Conservation (phyloP, 2,113 vertebrate genomes). For the Gallinago undulata region DNA sequence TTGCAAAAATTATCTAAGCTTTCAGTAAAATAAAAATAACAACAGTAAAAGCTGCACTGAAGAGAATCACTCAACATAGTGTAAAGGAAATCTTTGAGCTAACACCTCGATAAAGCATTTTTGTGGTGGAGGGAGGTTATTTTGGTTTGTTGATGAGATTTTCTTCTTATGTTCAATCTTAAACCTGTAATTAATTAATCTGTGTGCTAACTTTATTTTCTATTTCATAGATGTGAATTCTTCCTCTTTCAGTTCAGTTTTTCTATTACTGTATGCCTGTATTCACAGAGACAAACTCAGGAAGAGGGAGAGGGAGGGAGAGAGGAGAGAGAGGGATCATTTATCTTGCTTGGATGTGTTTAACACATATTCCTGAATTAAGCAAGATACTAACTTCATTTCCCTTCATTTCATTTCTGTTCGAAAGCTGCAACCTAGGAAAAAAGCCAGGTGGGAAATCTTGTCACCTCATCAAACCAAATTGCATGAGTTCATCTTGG, state of each 20-base stretch:
- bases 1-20: neutral
- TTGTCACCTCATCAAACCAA: slow-evolving; percentile 10
- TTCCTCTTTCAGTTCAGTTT: neutral
- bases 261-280: slow-evolving; percentile 10
- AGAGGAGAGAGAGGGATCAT: neutral
- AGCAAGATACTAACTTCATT: slow-evolving; percentile 56
- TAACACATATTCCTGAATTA: slow-evolving; percentile 61
- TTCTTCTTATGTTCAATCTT: neutral
- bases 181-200: slow-evolving; percentile 26
- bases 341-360: slow-evolving; percentile 45
- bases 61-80: neutral
- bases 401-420: slow-evolving; percentile 33
- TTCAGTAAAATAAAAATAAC: slow-evolving; percentile 7
- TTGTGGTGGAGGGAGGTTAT: neutral
- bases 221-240: neutral
- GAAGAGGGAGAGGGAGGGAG: neutral
- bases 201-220: slow-evolving; percentile 25
- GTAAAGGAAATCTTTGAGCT: neutral
- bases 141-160: slow-evolving; percentile 5
- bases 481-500: slow-evolving; percentile 29
- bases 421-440: neutral
- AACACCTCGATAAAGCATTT: neutral
- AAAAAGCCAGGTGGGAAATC: neutral
- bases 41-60: neutral
- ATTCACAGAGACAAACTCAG: slow-evolving; percentile 27